Percentiles rank a stretch among this genome's conserved stretches.
Evolutionary conservation across 2,888 invertebrate species (phyloP).

Genomic region (Bombylius discolor): DNA sequence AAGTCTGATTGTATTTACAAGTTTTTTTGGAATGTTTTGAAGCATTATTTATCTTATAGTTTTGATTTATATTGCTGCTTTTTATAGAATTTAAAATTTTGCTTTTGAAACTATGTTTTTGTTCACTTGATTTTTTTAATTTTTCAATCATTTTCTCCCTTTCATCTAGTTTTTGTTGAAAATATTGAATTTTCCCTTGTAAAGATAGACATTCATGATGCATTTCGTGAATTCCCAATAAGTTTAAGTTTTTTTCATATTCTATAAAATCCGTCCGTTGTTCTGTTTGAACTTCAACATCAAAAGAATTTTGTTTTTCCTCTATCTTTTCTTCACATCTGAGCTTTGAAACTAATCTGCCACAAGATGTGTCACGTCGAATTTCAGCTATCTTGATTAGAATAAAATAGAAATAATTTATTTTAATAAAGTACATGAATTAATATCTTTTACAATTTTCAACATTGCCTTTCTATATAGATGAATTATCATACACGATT

Average conservation of each 20-base stretch:
- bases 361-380: slow-evolving; percentile 4
- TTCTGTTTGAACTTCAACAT: slow-evolving; percentile 1
- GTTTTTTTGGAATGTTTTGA: no score
- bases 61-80: no score
- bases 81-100: no score
- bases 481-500: slow-evolving; percentile 26
- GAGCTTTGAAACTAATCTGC: slow-evolving; percentile 4
- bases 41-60: no score
- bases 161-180: slow-evolving; percentile 22
- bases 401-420: background rate
- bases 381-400: slow-evolving; percentile 8
- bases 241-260: background rate
- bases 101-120: no score
- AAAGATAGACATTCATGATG: slow-evolving; percentile 10
- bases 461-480: slow-evolving; percentile 29
- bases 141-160: background rate
- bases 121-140: background rate
- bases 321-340: background rate
- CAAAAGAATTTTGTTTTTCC: background rate
- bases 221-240: background rate
- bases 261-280: no score
- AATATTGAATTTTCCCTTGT: slow-evolving; percentile 27
- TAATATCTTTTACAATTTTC: slow-evolving; percentile 23
- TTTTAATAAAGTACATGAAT: background rate
- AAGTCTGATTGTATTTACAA: no score